Evolutionary conservation across 2,888 invertebrate species (phyloP), one percentile per base, ranked within the genome.

Genomic region (Pseudoips prasinana): DNA sequence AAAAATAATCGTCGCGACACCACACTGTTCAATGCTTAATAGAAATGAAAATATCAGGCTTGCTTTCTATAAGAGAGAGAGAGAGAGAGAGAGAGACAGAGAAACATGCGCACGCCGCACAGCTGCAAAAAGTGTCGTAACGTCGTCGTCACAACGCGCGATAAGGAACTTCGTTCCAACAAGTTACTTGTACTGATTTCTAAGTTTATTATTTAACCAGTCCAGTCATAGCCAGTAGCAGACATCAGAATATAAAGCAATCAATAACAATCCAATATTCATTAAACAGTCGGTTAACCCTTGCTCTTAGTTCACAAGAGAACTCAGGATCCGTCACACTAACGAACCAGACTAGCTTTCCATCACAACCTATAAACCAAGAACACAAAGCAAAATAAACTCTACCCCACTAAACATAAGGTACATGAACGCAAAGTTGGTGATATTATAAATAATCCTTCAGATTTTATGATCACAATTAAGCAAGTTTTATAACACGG

Each of bases 401-500:
- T 26, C 30, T 56, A 29, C 20, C 1, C 1, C 6, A 0, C 23
- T 11, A 3, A 1, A 0, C 0, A 27, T 45, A 62, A 29, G 25
- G 46, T 10, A 10, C 10, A 7, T 8, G 7, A 23, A 22, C 3
- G 5, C 7, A 6, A 17, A 28, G 8, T 34, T 29, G 34, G 7
- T 11, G 32, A 22, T 29, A 36, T 43, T 39, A 54, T 65, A 64
- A 66, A 65, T 67, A 62, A 65, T 63, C 58, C 59, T 58, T 57
- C 49, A 52, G 64, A 62, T 59, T 82, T 84, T 84, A 84, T 62
- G 69, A 65, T 62, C 59, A 75, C 78, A 80, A 84, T 84, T 72
- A 77, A 72, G 67, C 73, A 68, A 65, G 73, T 76, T 85, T 83
- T 83, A 85, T 83, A 66, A 50, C 48, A 39, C 46, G 57, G 64